Percentiles rank a stretch among this genome's conserved stretches.
Conservation (phyloP, 2,888 invertebrate genomes). For the Sinopyrophorus schimmeli region DNA sequence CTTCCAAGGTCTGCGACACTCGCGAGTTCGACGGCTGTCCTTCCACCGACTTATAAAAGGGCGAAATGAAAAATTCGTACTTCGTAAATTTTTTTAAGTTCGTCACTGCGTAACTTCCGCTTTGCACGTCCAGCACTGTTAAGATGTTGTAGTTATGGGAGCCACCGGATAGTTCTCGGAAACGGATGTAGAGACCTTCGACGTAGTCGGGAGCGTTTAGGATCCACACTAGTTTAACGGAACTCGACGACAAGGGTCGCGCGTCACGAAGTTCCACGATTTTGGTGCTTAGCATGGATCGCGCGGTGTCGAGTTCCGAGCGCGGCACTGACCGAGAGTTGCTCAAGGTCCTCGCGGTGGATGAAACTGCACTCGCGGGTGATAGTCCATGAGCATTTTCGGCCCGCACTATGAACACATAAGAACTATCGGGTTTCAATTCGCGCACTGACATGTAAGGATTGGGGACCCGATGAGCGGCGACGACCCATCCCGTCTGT, state of each 20-base stretch:
- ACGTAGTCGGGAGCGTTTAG: conserved; percentile 55
- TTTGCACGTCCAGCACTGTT: conserved; percentile 64
- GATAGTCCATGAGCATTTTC: conserved; percentile 86
- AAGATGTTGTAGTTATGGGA: conserved; percentile 68
- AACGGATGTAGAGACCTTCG: conserved; percentile 70
- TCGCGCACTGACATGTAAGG: conserved; percentile 72
- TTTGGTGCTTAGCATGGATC: conserved; percentile 76
- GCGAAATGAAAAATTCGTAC: conserved; percentile 91
- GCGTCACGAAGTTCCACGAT: conserved; percentile 73
- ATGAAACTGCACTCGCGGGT: conserved; percentile 76
- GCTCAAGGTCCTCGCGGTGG: conserved; percentile 68
- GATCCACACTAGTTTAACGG: conserved; percentile 60
- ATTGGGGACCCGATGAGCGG: conserved; percentile 68
- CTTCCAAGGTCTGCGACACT: conserved; percentile 83
- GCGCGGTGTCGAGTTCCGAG: conserved; percentile 76
- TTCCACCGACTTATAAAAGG: conserved; percentile 84
- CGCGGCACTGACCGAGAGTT: conserved; percentile 71
- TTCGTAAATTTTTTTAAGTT: conserved; percentile 83
- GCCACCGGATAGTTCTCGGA: conserved; percentile 65
- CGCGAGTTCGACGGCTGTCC: conserved; percentile 93
- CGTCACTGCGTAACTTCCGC: conserved; percentile 73
- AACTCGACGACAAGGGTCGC: conserved; percentile 59
- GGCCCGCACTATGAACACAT: conserved; percentile 83
- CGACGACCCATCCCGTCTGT: conserved; percentile 76
- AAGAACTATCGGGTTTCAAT: conserved; percentile 77